These are phyloP conservation scores for Sphaerophoria taeniata DNA, from an alignment of 2,888 invertebrate species.

Conservation along the genomic window DNA sequence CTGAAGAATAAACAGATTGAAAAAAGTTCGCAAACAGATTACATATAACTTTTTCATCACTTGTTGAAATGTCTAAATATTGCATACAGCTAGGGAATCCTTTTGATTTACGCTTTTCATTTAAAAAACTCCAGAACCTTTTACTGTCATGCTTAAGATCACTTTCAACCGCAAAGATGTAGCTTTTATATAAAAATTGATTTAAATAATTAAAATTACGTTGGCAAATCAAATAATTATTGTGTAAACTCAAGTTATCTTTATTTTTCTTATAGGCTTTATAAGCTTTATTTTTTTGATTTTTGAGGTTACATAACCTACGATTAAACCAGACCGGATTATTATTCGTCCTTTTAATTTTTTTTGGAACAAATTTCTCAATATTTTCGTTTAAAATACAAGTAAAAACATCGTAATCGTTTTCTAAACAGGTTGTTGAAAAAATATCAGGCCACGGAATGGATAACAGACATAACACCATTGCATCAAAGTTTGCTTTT, in stretches of 20 bases:
- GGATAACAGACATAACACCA: background rate
- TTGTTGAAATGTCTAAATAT: background rate
- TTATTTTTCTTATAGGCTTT: background rate
- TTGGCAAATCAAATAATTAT: background rate
- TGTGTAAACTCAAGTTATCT: background rate
- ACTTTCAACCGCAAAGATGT: background rate
- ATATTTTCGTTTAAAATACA: background rate
- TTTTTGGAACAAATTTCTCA: background rate
- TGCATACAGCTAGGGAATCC: background rate
- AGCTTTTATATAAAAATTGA: background rate
- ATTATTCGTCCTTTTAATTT: background rate
- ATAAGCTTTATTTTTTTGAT: background rate
- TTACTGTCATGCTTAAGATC: background rate
- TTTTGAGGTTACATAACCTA: background rate
- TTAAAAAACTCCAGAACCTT: background rate
- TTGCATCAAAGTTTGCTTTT: constrained; percentile 2
- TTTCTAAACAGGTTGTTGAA: background rate
- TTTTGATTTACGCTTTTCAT: background rate
- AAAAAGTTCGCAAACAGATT: background rate
- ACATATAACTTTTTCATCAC: background rate
- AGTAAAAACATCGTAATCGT: background rate
- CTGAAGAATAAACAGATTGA: background rate
- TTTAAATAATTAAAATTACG: background rate
- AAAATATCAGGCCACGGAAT: background rate
- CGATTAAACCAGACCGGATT: background rate